A percentile compares a stretch with the other conserved stretches of the same genome.
Conservation (phyloP, 1,140 invertebrate species). For the Asbolus verrucosus region DNA sequence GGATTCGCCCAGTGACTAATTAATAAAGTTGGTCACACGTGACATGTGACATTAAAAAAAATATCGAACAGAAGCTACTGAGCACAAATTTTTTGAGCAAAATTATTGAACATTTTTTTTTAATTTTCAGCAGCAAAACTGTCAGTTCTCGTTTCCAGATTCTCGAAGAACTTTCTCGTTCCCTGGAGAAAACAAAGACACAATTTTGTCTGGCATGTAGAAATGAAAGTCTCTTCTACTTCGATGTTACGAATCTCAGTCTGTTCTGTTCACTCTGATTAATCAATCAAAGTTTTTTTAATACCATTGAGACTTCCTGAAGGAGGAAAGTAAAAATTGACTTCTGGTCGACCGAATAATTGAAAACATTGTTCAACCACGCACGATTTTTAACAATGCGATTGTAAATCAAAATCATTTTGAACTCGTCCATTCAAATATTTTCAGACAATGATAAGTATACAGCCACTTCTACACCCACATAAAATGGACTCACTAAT, state of each 20-base stretch:
- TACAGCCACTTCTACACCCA: too few species aligned
- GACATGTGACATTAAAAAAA: too few species aligned
- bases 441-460: too few species aligned
- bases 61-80: too few species aligned
- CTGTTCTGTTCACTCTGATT: constrained; percentile 19
- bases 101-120: too few species aligned
- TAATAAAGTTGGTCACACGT: too few species aligned
- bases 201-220: constrained; percentile 32
- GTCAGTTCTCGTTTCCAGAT: constrained; percentile 19
- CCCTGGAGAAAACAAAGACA: constrained; percentile 31
- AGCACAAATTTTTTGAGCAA: too few species aligned
- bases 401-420: too few species aligned
- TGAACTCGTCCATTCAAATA: too few species aligned
- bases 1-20: too few species aligned
- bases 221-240: constrained; percentile 28
- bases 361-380: background rate
- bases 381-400: background rate
- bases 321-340: background rate
- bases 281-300: constrained; percentile 10
- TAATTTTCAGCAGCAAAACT: too few species aligned
- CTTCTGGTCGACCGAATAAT: background rate
- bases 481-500: too few species aligned
- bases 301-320: background rate
- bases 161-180: constrained; percentile 15
- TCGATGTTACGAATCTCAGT: constrained; percentile 24